These are phyloP conservation scores for Ptycholaimellus sp. DNA, from an alignment of 2,888 invertebrate species.

Conservation along the genomic window DNA sequence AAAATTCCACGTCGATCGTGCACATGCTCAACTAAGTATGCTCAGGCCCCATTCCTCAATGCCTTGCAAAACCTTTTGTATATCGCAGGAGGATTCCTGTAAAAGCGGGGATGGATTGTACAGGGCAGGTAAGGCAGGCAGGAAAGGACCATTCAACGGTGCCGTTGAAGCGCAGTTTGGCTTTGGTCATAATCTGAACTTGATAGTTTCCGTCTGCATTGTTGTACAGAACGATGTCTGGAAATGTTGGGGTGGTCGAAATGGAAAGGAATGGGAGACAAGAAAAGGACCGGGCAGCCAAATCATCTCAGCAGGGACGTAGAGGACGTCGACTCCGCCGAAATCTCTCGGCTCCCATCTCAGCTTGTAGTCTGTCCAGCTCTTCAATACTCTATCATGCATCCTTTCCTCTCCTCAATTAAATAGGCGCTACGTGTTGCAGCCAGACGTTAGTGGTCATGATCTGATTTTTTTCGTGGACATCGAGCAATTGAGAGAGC, in stretches of 20 bases:
- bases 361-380: constrained; percentile 24
- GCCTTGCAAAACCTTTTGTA: constrained; percentile 21
- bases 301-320: constrained; percentile 24
- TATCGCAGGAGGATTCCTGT: constrained; percentile 28
- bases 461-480: constrained; percentile 31
- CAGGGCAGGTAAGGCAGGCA: too few species aligned
- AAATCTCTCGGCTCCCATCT: constrained; percentile 24
- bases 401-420: too few species aligned
- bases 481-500: constrained; percentile 45
- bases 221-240: constrained; percentile 24
- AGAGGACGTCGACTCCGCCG: constrained; percentile 25
- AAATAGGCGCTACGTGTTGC: constrained; percentile 24
- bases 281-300: constrained; percentile 10
- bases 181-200: constrained; percentile 25
- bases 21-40: constrained; percentile 19
- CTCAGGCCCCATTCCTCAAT: neutral
- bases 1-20: constrained; percentile 25
- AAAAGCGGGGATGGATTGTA: too few species aligned
- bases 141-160: constrained; percentile 26
- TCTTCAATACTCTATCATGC: too few species aligned
- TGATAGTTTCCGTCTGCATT: constrained; percentile 28
- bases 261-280: neutral
- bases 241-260: constrained; percentile 6
- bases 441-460: constrained; percentile 25
- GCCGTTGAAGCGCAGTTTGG: constrained; percentile 21